Evolutionary conservation across 30 jellyfish, hydroid and myxozoan species (phyloP).

Genomic region (Cassiopea andromeda): DNA sequence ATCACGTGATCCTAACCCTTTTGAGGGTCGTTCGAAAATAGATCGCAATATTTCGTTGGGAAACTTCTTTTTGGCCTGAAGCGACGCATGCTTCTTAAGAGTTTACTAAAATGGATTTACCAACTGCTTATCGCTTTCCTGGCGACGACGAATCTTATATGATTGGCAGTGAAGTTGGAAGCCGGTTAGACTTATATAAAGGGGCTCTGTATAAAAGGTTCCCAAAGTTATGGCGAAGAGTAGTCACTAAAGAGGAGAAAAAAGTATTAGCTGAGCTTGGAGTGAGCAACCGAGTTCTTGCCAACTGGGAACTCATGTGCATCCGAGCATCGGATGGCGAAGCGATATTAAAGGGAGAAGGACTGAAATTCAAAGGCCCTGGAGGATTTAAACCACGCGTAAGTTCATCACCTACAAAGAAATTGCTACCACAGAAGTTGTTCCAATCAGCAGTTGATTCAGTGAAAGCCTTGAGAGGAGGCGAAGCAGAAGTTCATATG

Average conservation of each 20-base stretch:
- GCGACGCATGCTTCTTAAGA: background rate
- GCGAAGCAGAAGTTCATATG: slow-evolving; percentile 43
- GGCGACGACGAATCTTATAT: slow-evolving; percentile 79
- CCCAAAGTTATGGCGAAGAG: slow-evolving; percentile 83
- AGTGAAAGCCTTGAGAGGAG: slow-evolving; percentile 26
- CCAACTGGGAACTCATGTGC: slow-evolving; percentile 90
- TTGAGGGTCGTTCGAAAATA: background rate
- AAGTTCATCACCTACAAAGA: slow-evolving; percentile 4
- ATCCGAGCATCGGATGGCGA: slow-evolving; percentile 84
- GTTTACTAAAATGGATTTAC: slow-evolving; percentile 45
- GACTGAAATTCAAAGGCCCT: slow-evolving; percentile 60
- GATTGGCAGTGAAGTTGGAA: slow-evolving; percentile 96
- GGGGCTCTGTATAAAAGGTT: slow-evolving; percentile 90
- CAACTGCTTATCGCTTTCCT: slow-evolving; percentile 83
- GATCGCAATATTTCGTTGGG: background rate
- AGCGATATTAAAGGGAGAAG: slow-evolving; percentile 81
- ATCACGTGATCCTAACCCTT: background rate
- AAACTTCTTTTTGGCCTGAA: background rate
- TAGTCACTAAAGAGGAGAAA: slow-evolving; percentile 79
- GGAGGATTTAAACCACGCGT: slow-evolving; percentile 30
- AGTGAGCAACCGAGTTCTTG: slow-evolving; percentile 75
- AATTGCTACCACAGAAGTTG: background rate
- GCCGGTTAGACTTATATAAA: slow-evolving; percentile 67
- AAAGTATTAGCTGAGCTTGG: slow-evolving; percentile 63
- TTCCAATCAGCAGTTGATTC: slow-evolving; percentile 12